Conservation (phyloP, 2,888 invertebrate genomes). For the Maniola hyperantus region DNA sequence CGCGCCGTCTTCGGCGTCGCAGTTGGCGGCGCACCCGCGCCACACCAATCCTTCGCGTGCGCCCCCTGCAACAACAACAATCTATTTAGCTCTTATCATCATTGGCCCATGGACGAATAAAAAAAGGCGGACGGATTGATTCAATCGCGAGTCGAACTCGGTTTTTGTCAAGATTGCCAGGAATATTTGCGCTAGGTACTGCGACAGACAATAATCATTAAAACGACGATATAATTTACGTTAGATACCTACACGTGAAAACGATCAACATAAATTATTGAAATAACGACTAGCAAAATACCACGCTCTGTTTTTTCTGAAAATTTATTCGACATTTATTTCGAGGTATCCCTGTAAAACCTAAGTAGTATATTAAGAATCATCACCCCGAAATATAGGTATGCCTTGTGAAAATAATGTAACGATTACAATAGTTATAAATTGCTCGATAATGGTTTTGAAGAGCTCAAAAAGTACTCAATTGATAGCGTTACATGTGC, state of each 20-base stretch:
- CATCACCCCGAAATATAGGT: not conserved
- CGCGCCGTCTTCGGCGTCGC: slow-evolving; percentile 79
- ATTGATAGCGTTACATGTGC: slow-evolving; percentile 24
- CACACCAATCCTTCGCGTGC: slow-evolving; percentile 82
- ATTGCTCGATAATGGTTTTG: slow-evolving; percentile 30
- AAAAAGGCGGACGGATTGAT: too few species aligned
- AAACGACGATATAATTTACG: not conserved
- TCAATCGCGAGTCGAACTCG: too few species aligned
- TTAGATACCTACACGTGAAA: not conserved
- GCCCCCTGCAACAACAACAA: slow-evolving; percentile 59
- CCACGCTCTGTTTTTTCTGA: not conserved
- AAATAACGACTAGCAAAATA: not conserved
- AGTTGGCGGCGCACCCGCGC: slow-evolving; percentile 81
- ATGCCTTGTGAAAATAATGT: slow-evolving; percentile 24
- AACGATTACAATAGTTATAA: slow-evolving; percentile 30
- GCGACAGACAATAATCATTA: not conserved
- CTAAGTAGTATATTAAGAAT: not conserved
- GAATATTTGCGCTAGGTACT: too few species aligned
- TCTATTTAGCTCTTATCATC: not conserved
- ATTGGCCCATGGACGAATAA: not conserved
- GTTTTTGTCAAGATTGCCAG: too few species aligned
- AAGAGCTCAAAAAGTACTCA: slow-evolving; percentile 21
- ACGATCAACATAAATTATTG: not conserved
- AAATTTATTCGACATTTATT: not conserved
- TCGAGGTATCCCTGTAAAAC: not conserved